phyloP scores from a whole-genome alignment of 64 coral and sea anemone genomes.

The Montipora efflorescens region DNA sequence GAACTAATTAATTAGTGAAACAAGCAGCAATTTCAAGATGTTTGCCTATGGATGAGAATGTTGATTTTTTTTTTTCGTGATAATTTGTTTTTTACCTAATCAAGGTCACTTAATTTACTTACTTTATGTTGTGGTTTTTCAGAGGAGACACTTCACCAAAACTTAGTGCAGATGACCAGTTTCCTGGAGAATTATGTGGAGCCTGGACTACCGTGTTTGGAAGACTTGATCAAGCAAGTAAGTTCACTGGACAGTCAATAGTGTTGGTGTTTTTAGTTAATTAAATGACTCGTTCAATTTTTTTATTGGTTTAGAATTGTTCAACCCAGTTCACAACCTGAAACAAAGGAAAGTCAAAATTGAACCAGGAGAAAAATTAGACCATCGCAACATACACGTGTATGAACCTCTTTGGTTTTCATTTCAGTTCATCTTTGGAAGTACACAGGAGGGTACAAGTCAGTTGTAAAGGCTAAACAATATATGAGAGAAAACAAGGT shows the following conservation, averaged over 20 bases:
- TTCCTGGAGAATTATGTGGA: constrained; percentile 86
- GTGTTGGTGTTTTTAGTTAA: too few relatives aligned
- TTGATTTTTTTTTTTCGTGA: too few relatives aligned
- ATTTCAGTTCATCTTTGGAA: constrained; percentile 91
- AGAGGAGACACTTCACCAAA: constrained; percentile 85
- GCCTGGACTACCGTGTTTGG: constrained; percentile 98
- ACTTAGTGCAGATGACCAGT: constrained; percentile 87
- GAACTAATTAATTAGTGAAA: too few relatives aligned
- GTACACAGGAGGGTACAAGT: constrained; percentile 78
- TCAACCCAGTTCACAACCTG: too few relatives aligned
- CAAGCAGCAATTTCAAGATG: too few relatives aligned
- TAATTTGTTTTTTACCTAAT: too few relatives aligned
- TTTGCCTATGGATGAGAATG: too few relatives aligned
- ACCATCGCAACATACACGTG: too few relatives aligned
- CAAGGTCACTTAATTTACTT: not conserved
- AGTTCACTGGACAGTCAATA: not conserved
- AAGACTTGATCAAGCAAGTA: constrained; percentile 96
- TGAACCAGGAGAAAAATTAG: too few relatives aligned
- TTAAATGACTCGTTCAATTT: too few relatives aligned
- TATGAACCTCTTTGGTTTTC: not conserved
- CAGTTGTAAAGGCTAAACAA: constrained; percentile 89
- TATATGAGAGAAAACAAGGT: constrained; percentile 95
- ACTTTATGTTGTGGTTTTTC: not conserved
- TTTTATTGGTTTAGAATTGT: too few relatives aligned
- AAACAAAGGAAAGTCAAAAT: too few relatives aligned